A percentile compares a stretch with the other conserved stretches of the same genome.
Evolutionary conservation across 2,797 vertebrate species (phyloP).

Genomic region (Melanotaenia nigrans): DNA sequence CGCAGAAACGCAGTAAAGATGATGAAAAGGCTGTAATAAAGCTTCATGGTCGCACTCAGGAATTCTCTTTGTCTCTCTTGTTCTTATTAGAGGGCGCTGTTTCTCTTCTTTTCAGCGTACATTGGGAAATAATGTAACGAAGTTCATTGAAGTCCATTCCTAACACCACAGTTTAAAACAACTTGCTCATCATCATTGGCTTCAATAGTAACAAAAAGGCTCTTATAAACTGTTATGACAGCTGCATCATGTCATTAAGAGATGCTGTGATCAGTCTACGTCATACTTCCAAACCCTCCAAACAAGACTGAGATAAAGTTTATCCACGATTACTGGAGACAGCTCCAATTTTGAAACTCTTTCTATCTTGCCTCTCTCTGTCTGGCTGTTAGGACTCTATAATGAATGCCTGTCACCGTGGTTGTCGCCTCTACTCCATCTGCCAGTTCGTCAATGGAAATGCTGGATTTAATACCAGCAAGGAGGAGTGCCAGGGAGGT

Average conservation of each 20-base stretch:
- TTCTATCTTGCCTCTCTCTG: conserved; percentile 12
- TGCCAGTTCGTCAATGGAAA: conserved; percentile 95
- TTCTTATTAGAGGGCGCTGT: conserved; percentile 70
- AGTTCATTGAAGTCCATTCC: conserved; percentile 15
- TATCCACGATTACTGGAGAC: conserved; percentile 38
- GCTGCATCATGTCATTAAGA: conserved; percentile 38
- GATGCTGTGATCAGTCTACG: conserved; percentile 24
- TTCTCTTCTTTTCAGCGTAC: conserved; percentile 23
- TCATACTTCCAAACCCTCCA: conserved; percentile 32
- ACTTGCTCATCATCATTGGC: conserved; percentile 3
- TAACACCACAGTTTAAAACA: conserved; percentile 12
- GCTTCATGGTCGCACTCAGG: conserved; percentile 25
- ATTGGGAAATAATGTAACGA: conserved; percentile 14
- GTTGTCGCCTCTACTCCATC: conserved; percentile 97
- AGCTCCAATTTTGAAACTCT: conserved; percentile 38
- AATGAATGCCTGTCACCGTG: conserved; percentile 93
- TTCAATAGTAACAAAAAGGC: conserved; percentile 5
- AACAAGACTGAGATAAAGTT: conserved; percentile 38
- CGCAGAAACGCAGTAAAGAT: conserved; percentile 33
- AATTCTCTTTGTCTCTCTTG: conserved; percentile 49
- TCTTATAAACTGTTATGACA: conserved; percentile 29
- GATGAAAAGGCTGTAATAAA: conserved; percentile 51
- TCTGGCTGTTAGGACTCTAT: conserved; percentile 83
- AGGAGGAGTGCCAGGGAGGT: conserved; percentile 95
- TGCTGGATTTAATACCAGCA: conserved; percentile 90